These are phyloP conservation scores for Eurytoma californica DNA, from an alignment of 2,888 invertebrate genomes.

Conservation along the genomic window DNA sequence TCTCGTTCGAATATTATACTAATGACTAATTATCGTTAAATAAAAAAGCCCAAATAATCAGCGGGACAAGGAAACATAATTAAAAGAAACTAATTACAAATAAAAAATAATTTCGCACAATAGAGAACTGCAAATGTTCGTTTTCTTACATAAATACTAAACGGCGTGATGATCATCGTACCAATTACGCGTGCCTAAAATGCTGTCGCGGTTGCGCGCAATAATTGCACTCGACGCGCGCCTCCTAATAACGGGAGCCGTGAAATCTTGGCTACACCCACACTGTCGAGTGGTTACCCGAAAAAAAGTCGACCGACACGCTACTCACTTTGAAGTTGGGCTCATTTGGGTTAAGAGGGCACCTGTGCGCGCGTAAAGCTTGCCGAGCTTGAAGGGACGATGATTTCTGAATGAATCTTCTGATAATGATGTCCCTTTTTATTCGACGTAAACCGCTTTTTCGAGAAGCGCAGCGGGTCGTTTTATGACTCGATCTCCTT, in stretches of 20 bases:
- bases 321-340: slow-evolving; percentile 37
- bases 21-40: too few relatives aligned
- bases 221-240: neutral
- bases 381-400: slow-evolving; percentile 22
- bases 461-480: too few relatives aligned
- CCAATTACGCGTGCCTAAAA: slow-evolving; percentile 24
- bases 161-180: neutral
- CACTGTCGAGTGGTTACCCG: neutral
- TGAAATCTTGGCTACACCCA: neutral
- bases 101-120: too few relatives aligned
- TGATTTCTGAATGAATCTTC: slow-evolving; percentile 45
- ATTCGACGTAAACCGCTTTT: too few relatives aligned
- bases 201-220: neutral
- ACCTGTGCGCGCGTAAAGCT: neutral
- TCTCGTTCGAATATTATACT: too few relatives aligned
- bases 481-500: too few relatives aligned
- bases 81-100: too few relatives aligned
- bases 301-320: slow-evolving; percentile 15
- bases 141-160: too few relatives aligned
- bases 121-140: too few relatives aligned
- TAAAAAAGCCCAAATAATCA: too few relatives aligned
- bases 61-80: too few relatives aligned
- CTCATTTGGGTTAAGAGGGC: slow-evolving; percentile 50
- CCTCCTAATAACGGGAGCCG: slow-evolving; percentile 3
- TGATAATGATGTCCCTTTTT: slow-evolving; percentile 32